Conservation (phyloP, 1,140 invertebrate genomes). For the Zeugodacus cucurbitae region DNA sequence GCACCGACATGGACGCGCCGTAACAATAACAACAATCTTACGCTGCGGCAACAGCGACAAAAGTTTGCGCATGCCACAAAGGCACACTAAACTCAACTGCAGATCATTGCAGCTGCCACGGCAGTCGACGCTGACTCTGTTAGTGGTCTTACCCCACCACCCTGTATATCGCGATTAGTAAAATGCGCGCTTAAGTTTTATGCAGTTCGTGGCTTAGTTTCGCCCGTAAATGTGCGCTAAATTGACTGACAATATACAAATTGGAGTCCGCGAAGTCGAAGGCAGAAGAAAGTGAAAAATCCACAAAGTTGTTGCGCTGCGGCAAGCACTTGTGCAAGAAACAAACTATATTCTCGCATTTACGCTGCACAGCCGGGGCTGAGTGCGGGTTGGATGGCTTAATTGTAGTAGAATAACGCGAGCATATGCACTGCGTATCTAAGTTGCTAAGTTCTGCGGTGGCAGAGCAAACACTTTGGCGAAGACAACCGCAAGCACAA, state of each 20-base stretch:
- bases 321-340: background rate
- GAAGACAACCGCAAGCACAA: background rate
- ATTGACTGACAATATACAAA: slow-evolving; percentile 33
- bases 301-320: background rate
- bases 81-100: background rate
- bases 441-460: background rate
- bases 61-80: background rate
- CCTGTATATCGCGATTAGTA: too few relatives aligned
- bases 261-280: background rate
- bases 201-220: background rate
- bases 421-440: background rate
- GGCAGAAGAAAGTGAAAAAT: background rate
- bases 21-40: background rate
- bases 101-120: background rate
- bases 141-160: too few relatives aligned
- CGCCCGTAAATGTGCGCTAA: background rate
- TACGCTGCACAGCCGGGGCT: background rate
- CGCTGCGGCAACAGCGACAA: background rate
- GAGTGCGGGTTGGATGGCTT: background rate
- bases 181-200: background rate
- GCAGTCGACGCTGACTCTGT: background rate
- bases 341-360: background rate
- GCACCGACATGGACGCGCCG: background rate
- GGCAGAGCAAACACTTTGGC: background rate
- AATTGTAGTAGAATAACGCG: background rate